These are phyloP conservation scores for Baryphthengus martii DNA, from an alignment of 2,113 vertebrate genomes.

Conservation along the genomic window DNA sequence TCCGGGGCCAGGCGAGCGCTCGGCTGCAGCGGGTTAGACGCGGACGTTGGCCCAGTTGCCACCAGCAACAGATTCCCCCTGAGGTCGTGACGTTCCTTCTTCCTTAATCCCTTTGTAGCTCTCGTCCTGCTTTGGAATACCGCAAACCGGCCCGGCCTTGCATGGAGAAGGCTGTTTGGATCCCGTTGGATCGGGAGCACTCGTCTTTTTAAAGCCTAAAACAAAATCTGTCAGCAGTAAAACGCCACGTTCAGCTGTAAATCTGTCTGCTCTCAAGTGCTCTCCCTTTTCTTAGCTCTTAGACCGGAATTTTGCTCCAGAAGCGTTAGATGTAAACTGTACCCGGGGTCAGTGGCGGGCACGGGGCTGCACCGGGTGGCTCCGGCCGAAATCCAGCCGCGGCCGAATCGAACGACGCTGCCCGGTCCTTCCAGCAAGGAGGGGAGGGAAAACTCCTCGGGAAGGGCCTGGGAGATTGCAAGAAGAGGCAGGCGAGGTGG, in stretches of 20 bases:
- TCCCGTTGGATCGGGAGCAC: accelerated
- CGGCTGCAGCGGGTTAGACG: neutral
- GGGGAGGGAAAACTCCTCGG: neutral
- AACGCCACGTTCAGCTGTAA: accelerated
- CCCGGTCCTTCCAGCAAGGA: neutral
- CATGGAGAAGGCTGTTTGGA: neutral
- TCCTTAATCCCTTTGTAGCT: accelerated
- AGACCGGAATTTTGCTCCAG: neutral
- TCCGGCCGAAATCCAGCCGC: accelerated
- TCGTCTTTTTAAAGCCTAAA: accelerated
- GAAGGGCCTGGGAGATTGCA: accelerated
- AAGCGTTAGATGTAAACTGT: neutral
- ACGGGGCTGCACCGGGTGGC: accelerated
- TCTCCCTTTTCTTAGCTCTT: neutral
- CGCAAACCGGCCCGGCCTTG: accelerated
- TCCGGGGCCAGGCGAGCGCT: neutral
- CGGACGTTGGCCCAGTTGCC: accelerated
- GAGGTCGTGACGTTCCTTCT: neutral
- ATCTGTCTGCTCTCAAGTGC: neutral
- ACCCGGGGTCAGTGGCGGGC: neutral
- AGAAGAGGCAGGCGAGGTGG: accelerated
- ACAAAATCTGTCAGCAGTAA: neutral
- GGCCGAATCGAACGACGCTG: neutral
- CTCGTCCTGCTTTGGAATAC: accelerated
- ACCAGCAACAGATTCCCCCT: accelerated